Base-by-base conservation (phyloP, 2,113 vertebrate species). In the Gracilinanus agilis region DNA sequence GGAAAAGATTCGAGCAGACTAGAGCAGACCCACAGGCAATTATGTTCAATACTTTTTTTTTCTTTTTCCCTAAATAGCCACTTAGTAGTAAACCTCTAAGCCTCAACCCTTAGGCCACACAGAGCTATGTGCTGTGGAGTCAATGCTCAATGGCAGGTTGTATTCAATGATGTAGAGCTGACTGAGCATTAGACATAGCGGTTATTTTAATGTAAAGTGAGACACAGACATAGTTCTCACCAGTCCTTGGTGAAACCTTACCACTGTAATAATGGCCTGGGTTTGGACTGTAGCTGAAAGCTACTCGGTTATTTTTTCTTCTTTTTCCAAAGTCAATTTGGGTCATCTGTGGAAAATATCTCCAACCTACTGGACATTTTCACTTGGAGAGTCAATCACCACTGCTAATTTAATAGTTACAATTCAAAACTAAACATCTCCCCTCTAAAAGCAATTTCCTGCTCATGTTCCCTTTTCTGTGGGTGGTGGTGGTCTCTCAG, bases 161-260 rank as follows among this genome's bases (percentile, higher is more conserved):
- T 83, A 40, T 83, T 83, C 67, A 83, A 9, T 83, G 67, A 83
- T 83, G 67, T 83, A 40, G 67, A 83, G 67, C 67, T 83, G 67
- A 83, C 34, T 83, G 67, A 83, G 67, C 67, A 83, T 40, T 40
- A 83, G 67, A 83, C 67, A 23, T 40, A 83, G n/a, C 40, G 67
- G 67, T 83, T 83, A 83, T 83, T 83, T 49, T n/a, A 23, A 40
- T 83, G n/a, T 83, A 83, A 83, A 83, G 67, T 83, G 67, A 40
- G n/a, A 83, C 67, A 83, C 67, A 83, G 67, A 23, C 67, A 23
- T 83, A 40, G 19, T 83, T 83, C 34, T 83, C n/a, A 83, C 67
- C 67, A 83, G n/a, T 83, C n/a, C 67, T 40, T 83, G 67, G 67
- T 83, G 67, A 83, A 83, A 83, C n/a, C 67, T 83, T 83, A 83